Base-by-base conservation (phyloP, 53 echinoderm and acorn worm species). In the Holothuria scabra region DNA sequence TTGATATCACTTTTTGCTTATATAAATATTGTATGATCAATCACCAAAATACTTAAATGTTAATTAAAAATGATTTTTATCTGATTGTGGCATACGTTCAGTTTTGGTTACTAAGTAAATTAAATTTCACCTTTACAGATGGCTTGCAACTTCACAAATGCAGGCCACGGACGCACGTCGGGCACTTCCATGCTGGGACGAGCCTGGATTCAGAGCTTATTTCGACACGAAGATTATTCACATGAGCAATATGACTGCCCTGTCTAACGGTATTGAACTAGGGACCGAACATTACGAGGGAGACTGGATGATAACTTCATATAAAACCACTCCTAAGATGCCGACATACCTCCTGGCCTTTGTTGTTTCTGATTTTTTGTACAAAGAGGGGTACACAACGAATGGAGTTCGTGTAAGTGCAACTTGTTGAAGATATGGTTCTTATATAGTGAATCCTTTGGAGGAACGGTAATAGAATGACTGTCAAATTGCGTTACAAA, bases 271-370 rank as follows among this genome's bases (percentile, higher is more conserved):
- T 60, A 88, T 88, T 23, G 89, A 84, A 12, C 66, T 83, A 12
- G 21, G 58, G 21, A 68, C 56, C 9, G 34, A 58, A n/a, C 76
- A 21, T 11, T 66, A 76, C 56, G 59, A n/a, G 3, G 67, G 58
- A 6, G 71, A 33, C 28, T 95, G 90, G 93, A 81, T 35, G 1
- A 80, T 74, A 38, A 90, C 90, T 8, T 75, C 32, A 1, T 95
- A 86, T 48, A 76, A 84, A 59, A 85, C 89, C 21, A 91, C 91
- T 8, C 93, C 92, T 1, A 80, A 82, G 21, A 91, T 95, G 89
- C 83, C 95, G 1, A 93, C 95, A 6, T 95, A 95, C 29, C 87
- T 95, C 28, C 72, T 92, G 16, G 97, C 97, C 5, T 97, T 97
- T 67, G 90, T 97, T 10, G 97, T 97, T 67, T 87, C 90, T 16